phyloP scores from a whole-genome alignment of 2,888 invertebrate species.

The Keiferia lycopersicella region DNA sequence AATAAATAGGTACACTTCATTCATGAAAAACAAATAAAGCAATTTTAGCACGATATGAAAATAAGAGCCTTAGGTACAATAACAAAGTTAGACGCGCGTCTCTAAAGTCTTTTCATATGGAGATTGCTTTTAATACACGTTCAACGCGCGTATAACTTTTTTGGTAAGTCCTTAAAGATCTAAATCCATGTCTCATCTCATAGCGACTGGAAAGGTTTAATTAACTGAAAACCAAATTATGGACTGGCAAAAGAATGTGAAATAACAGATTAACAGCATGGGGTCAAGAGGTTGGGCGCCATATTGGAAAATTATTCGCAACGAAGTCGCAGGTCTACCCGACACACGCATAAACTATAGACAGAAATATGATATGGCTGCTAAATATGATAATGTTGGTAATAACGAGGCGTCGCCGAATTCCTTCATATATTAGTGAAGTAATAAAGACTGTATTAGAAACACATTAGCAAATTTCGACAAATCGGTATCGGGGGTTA shows the following conservation, averaged over 20 bases:
- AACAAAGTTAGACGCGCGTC: no score
- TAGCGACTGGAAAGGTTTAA: background rate
- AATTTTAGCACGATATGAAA: no score
- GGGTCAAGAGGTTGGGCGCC: conserved; percentile 44
- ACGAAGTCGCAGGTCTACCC: conserved; percentile 19
- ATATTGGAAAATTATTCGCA: conserved; percentile 30
- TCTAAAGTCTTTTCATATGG: no score
- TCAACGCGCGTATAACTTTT: no score
- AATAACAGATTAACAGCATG: conserved; percentile 30
- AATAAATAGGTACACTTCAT: background rate
- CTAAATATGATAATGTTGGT: conserved; percentile 27
- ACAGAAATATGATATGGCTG: conserved; percentile 26
- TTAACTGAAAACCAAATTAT: background rate
- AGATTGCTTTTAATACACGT: no score
- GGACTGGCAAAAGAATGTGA: conserved; percentile 6
- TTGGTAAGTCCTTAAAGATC: no score
- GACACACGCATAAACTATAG: conserved; percentile 27
- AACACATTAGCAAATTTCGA: conserved; percentile 21
- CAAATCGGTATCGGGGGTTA: conserved; percentile 10
- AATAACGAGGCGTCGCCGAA: conserved; percentile 22
- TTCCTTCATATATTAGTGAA: conserved; percentile 27
- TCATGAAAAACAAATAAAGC: background rate
- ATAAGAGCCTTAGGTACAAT: no score
- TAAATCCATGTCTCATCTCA: no score
- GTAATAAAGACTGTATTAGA: conserved; percentile 22